Percentiles rank a stretch among this genome's conserved stretches.
These are phyloP conservation scores for Caenorhabditis macrosperma DNA, from an alignment of 2,888 invertebrate species.

Conservation along the genomic window DNA sequence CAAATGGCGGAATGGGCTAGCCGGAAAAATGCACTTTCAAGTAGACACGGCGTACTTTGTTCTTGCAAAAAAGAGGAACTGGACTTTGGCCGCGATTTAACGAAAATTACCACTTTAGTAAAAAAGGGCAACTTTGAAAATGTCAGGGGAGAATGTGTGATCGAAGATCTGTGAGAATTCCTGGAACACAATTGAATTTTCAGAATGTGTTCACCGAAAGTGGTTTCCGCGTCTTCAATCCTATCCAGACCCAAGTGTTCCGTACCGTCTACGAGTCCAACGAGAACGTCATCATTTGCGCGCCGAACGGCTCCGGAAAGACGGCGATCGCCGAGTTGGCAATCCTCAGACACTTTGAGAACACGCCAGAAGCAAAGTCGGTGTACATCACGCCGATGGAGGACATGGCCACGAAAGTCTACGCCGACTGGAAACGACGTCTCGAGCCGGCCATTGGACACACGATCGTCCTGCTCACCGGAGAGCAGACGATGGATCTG, in stretches of 20 bases:
- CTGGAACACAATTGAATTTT: too few species aligned
- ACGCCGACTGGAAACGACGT: slow-evolving; percentile 89
- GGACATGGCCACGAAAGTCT: slow-evolving; percentile 87
- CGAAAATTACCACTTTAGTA: too few species aligned
- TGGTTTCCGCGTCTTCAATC: slow-evolving; percentile 84
- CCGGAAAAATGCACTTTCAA: too few species aligned
- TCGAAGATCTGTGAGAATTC: background rate
- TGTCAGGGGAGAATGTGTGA: too few species aligned
- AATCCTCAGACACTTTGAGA: slow-evolving; percentile 89
- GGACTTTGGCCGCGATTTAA: too few species aligned
- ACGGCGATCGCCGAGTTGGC: slow-evolving; percentile 97
- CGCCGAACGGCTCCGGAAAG: slow-evolving; percentile 82
- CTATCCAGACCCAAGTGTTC: slow-evolving; percentile 96
- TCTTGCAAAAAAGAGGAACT: too few species aligned
- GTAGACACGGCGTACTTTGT: too few species aligned
- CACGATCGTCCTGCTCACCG: slow-evolving; percentile 90
- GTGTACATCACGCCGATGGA: slow-evolving; percentile 96
- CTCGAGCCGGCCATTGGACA: slow-evolving; percentile 87
- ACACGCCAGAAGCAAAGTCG: slow-evolving; percentile 85
- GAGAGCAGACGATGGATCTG: slow-evolving; percentile 96
- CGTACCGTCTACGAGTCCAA: slow-evolving; percentile 95
- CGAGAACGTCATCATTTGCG: slow-evolving; percentile 93
- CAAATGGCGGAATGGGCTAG: too few species aligned
- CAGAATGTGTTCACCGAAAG: slow-evolving; percentile 34
- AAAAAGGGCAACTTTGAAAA: too few species aligned